Evolutionary conservation across 30 jellyfish, hydroid and myxozoan species (phyloP).

Genomic region (Cassiopea xamachana): DNA sequence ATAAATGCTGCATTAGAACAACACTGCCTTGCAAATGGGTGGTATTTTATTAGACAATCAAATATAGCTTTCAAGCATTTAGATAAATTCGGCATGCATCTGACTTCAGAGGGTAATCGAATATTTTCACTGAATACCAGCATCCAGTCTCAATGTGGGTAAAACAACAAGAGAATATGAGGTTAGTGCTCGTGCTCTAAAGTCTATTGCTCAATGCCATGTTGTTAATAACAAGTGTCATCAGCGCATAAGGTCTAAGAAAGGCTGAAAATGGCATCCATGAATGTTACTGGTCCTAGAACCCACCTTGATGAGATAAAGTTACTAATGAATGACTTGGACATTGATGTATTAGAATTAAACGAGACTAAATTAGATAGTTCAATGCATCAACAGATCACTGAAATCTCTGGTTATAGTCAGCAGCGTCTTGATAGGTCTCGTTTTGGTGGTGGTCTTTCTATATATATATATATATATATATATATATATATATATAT

Average conservation of each 20-base stretch:
- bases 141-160: not conserved
- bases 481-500: too few species aligned
- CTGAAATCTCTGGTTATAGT: not conserved
- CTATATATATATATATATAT: not conserved
- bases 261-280: slow-evolving; percentile 17
- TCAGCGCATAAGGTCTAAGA: slow-evolving; percentile 5
- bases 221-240: not conserved
- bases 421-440: not conserved
- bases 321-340: not conserved
- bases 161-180: not conserved
- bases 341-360: not conserved
- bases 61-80: not conserved
- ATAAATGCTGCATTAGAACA: not conserved
- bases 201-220: not conserved
- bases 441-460: not conserved
- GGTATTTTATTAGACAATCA: not conserved
- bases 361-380: not conserved
- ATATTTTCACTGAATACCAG: not conserved
- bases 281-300: not conserved
- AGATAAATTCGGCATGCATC: not conserved
- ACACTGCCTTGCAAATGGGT: not conserved
- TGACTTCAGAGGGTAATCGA: not conserved
- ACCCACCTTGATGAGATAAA: slow-evolving; percentile 21
- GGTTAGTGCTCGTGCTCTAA: not conserved
- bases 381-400: not conserved